These are phyloP conservation scores for Dryadula phaetusa DNA, from an alignment of 2,888 invertebrate species.

Conservation along the genomic window DNA sequence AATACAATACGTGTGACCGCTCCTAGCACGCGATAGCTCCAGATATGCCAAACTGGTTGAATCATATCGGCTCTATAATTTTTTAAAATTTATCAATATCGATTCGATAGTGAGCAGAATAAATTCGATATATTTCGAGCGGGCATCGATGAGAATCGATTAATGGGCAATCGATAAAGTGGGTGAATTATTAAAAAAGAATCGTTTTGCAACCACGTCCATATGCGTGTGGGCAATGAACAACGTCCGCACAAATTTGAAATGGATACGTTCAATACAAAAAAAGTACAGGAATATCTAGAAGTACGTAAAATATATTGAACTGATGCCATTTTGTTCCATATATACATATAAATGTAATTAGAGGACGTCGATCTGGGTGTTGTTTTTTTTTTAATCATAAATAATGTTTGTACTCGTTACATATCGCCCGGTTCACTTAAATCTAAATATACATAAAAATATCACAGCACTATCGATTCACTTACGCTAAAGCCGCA, in stretches of 20 bases:
- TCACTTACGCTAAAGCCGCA: conserved; percentile 78
- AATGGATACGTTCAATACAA: not conserved
- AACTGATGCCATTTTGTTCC: conserved; percentile 8
- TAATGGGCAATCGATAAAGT: not conserved
- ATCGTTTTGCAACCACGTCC: conserved; percentile 25
- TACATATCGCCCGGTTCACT: conserved; percentile 70
- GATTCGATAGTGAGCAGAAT: conserved; percentile 5
- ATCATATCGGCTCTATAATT: not conserved
- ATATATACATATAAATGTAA: conserved; percentile 8
- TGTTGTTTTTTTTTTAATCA: no score
- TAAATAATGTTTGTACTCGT: conserved; percentile 78
- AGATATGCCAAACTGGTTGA: not conserved
- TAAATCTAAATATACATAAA: conserved; percentile 81
- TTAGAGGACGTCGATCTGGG: conserved; percentile 32
- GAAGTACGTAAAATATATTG: not conserved
- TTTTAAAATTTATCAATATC: not conserved
- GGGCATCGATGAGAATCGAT: not conserved
- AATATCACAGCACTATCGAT: conserved; percentile 85
- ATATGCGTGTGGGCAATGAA: conserved; percentile 34
- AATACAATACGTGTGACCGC: not conserved
- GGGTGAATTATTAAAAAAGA: not conserved
- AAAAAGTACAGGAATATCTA: not conserved
- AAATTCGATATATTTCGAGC: conserved; percentile 11
- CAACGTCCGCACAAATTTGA: conserved; percentile 5
- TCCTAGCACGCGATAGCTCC: not conserved